Evolutionary conservation across 2,888 invertebrate species (phyloP), one percentile per base, ranked within the genome.

Genomic region (Anoncus sp.): DNA sequence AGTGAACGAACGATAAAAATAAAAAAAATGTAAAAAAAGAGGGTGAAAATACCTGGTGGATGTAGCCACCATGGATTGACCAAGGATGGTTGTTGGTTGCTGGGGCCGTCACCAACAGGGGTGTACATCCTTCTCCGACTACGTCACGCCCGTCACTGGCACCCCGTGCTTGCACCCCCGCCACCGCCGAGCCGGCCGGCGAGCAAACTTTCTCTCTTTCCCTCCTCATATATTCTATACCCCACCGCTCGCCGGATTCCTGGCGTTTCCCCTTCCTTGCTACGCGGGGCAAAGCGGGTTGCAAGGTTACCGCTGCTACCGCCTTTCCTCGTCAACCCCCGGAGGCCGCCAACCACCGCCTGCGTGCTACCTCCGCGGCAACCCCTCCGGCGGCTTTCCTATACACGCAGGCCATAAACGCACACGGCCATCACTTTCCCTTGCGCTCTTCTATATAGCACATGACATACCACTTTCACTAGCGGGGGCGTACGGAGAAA

Each of bases 101-200:
- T 89, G 87, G 87, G 86, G 87, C 86, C 87, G 87, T 87, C 89
- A 85, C 88, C 90, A 82, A 88, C 88, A 89, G 89, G 88, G 89
- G 90, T 89, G 86, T 90, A 90, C 91, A 90, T 90, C 90, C 89
- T 90, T 88, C 90, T 86, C 87, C 86, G 87, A 85, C 89, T 88
- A 90, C 89, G 89, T 90, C 90, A 90, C 90, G 89, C 90, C 90
- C 90, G 90, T 89, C 88, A 90, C 90, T 91, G 88, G 83, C 85
- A 85, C 85, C 86, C 87, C 83, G 87, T 86, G 82, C 81, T 85
- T 87, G 86, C 87, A 87, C 86, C 87, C 87, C 85, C 85, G 83
- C 77, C 65, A 53, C 73, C 71, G 73, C 53, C 63, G 72, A 81
- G 81, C 70, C 85, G 83, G 83, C 83, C 82, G 71, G 85, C 85